phyloP scores from a whole-genome alignment of 2,888 invertebrate species.

The Anticlea derivata region DNA sequence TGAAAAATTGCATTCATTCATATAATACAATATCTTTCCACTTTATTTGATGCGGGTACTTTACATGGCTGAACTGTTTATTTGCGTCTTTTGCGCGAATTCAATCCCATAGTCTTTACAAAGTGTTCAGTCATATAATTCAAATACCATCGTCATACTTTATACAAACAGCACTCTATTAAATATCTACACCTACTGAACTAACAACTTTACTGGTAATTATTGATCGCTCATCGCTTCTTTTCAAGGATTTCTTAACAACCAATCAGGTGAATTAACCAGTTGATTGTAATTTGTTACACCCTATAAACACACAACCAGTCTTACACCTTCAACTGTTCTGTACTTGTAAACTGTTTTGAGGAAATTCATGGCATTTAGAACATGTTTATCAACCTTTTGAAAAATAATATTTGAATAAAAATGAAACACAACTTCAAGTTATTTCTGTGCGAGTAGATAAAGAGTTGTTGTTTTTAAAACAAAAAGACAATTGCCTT shows the following conservation, averaged over 20 bases:
- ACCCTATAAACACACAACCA: conserved; percentile 4
- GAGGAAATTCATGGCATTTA: conserved; percentile 6
- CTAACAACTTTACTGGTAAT: conserved; percentile 1
- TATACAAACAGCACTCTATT: too few species aligned
- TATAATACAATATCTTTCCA: too few species aligned
- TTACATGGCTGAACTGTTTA: too few species aligned
- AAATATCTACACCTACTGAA: not conserved
- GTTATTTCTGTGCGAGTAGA: not conserved
- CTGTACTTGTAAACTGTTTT: conserved; percentile 1
- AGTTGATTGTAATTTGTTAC: conserved; percentile 9
- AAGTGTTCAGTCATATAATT: too few species aligned
- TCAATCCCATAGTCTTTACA: too few species aligned
- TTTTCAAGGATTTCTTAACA: conserved; percentile 19
- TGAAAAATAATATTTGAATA: conserved; percentile 2
- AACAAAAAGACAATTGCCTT: not conserved
- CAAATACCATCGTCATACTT: too few species aligned
- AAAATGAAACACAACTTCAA: not conserved
- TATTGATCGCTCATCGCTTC: conserved; percentile 3
- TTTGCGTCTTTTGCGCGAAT: too few species aligned
- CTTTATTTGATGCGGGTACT: too few species aligned
- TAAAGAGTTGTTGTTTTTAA: not conserved
- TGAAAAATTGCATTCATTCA: not conserved
- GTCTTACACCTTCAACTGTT: not conserved
- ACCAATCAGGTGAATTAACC: conserved; percentile 6
- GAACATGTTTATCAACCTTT: conserved; percentile 1